Base-by-base conservation (phyloP, 2,888 invertebrate genomes). In the Anticlea derivata region DNA sequence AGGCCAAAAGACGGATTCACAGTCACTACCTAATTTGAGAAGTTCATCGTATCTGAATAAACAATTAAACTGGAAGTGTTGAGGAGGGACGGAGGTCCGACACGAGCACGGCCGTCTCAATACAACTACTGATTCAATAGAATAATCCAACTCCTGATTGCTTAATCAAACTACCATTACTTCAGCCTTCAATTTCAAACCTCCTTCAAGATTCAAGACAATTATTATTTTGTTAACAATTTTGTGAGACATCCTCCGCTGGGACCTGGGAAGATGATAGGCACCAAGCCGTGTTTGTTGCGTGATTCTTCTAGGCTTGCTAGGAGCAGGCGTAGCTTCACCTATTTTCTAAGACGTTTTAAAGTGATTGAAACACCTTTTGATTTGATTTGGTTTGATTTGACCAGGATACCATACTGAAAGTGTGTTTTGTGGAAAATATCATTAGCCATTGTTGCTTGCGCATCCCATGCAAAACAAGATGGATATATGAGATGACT, bases 1-100 rank as follows among this genome's bases (percentile, higher is more conserved):
- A 1, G n/a, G 24, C 3, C 1, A 22, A 40, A 37, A 39, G 30
- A 34, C 34, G 22, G 35, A 26, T 1, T 10, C 10, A 26, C 34
- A 27, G 78, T 79, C 80, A 78, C 72, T 83, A 78, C 83, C 84
- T 86, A 83, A 86, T 86, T 83, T 71, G 79, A 78, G 82, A 86
- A 86, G 78, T 89, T 85, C 66, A 71, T 71, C 81, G 82, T 83
- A 81, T 84, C 86, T 80, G 82, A 83, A 83, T 83, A 86, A 82
- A 88, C 85, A 86, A 86, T 85, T 80, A 81, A 83, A 86, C 81
- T 83, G 75, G 68, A 75, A 80, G 78, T 75, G 75, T 73, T 62
- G 65, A 61, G 65, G 50, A 49, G 46, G 57, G 61, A 60, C 51
- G 57, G 55, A 63, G 63, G 62, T 57, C 64, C 56, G 46, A 53